Conservation (phyloP, 2,113 vertebrate genomes). For the Plecturocebus donacophilus region DNA sequence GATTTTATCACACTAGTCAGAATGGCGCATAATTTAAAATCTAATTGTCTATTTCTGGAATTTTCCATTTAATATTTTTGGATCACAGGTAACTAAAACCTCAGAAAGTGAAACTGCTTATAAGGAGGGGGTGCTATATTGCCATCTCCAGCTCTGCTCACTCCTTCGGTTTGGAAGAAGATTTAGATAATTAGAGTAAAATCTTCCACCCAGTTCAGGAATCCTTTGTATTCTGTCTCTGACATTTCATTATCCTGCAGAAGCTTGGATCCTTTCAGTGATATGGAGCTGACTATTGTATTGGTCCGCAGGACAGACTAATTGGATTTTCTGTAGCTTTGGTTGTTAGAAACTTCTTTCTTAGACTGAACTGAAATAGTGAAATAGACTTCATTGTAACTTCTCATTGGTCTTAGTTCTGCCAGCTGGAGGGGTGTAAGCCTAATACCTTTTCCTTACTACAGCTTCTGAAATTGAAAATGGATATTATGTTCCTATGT, state of each 20-base stretch:
- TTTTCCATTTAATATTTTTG: background rate
- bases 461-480: conserved; percentile 38
- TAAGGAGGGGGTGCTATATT: background rate
- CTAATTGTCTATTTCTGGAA: background rate
- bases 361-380: background rate
- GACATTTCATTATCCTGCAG: background rate
- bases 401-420: conserved; percentile 30
- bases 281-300: background rate
- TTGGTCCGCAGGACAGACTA: background rate
- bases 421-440: background rate
- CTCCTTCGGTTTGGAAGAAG: background rate
- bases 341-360: conserved; percentile 24
- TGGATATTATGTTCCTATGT: background rate
- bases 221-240: background rate
- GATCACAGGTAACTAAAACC: background rate
- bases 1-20: background rate
- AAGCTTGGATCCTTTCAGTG: background rate
- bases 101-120: background rate
- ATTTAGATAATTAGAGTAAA: background rate
- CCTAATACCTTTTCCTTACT: conserved; percentile 31
- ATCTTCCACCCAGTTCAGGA: background rate
- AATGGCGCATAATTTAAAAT: background rate
- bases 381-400: background rate
- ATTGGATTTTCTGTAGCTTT: conserved; percentile 7
- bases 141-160: background rate